phyloP scores from a whole-genome alignment of 53 echinoderm and acorn worm species.

The Patiria pectinifera region DNA sequence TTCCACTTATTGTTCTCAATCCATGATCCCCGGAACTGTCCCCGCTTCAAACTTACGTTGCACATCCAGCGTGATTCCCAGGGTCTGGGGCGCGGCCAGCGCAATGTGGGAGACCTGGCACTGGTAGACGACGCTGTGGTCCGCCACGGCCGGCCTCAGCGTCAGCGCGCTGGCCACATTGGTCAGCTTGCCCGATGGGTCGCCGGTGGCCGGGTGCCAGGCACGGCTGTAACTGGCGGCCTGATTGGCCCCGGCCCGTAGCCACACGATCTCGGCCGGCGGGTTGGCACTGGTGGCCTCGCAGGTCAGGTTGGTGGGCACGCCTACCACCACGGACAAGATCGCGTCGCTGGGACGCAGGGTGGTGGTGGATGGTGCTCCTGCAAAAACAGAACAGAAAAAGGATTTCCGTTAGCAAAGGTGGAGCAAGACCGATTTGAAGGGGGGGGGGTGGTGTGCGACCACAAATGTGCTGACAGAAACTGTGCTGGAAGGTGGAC shows the following conservation, averaged over 20 bases:
- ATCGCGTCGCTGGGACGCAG: conserved; percentile 59
- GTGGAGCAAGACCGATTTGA: no score
- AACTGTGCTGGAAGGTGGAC: no score
- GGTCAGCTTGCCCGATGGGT: conserved; percentile 78
- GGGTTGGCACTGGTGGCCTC: conserved; percentile 82
- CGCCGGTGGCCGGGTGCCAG: conserved; percentile 26
- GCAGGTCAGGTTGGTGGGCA: conserved; percentile 74
- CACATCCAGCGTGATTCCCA: conserved; percentile 75
- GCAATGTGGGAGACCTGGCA: conserved; percentile 82
- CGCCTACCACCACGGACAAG: conserved; percentile 64
- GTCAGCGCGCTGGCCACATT: conserved; percentile 72
- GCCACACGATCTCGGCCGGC: conserved; percentile 74
- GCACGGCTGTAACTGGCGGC: conserved; percentile 11
- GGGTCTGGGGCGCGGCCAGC: conserved; percentile 45
- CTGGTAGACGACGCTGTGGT: conserved; percentile 70
- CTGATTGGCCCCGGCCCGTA: conserved; percentile 39
- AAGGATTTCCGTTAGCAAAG: no score
- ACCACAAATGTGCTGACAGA: no score
- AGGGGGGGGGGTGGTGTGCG: no score
- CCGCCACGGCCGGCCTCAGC: conserved; percentile 68
- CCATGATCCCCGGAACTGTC: no score
- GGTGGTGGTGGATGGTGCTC: conserved; percentile 70
- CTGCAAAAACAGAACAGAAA: conserved; percentile 1
- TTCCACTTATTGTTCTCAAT: no score
- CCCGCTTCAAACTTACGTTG: conserved; percentile 71